Evolutionary conservation across 35 echinoderm and acorn worm genomes (phyloP).

Genomic region (Heliocidaris tuberculata): DNA sequence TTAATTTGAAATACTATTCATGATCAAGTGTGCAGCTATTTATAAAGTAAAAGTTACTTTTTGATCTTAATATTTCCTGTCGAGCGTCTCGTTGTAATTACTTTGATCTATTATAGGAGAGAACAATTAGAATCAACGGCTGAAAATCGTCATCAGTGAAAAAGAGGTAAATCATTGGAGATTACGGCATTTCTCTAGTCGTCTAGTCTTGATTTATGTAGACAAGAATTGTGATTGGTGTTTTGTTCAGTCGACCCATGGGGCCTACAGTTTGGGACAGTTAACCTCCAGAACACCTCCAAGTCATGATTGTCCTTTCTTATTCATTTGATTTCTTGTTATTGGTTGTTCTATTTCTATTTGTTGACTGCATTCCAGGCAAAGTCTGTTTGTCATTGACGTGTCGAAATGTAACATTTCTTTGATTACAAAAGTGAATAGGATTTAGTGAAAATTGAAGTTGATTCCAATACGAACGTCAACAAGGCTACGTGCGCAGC

Average conservation of each 20-base stretch:
- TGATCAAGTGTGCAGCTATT: not conserved
- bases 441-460: no score
- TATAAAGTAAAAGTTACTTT: not conserved
- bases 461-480: no score
- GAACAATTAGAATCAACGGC: not conserved
- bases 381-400: no score
- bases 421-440: no score
- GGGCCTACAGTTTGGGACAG: not conserved
- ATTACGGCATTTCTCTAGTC: not conserved
- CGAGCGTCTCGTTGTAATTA: not conserved
- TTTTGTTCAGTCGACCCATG: not conserved
- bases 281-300: not conserved
- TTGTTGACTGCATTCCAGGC: no score
- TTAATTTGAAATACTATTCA: not conserved
- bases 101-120: not conserved
- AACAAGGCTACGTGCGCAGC: no score
- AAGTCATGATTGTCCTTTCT: not conserved
- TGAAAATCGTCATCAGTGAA: not conserved
- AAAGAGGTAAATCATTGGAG: not conserved
- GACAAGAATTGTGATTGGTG: constrained; percentile 16
- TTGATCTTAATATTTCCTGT: not conserved
- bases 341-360: no score
- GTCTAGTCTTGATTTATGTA: not conserved
- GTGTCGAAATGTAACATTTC: no score
- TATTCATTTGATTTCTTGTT: not conserved